These are phyloP conservation scores for Scolopax mira DNA, from an alignment of 2,113 vertebrate species.

Conservation along the genomic window DNA sequence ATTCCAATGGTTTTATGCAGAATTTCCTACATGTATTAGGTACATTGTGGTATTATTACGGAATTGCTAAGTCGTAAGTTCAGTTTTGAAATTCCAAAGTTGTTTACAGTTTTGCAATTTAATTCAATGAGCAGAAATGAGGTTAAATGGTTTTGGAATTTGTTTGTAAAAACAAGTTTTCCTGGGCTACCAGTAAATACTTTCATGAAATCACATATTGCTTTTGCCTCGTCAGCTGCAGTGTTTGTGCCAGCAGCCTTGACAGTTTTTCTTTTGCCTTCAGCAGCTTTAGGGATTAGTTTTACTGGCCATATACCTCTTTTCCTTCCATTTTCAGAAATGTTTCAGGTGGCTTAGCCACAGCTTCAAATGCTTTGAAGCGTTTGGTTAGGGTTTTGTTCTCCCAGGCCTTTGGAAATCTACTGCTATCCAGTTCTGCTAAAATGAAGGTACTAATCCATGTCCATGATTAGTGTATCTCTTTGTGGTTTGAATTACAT, in stretches of 20 bases:
- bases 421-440: neutral
- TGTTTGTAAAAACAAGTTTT: neutral
- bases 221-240: neutral
- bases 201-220: neutral
- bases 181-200: neutral
- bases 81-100: neutral
- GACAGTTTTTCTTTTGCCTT: neutral
- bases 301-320: neutral
- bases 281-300: neutral
- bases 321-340: neutral
- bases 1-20: neutral
- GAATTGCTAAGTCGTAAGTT: neutral
- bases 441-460: neutral
- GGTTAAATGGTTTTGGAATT: neutral
- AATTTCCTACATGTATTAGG: neutral
- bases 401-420: neutral
- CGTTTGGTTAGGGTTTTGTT: neutral
- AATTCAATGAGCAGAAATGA: neutral
- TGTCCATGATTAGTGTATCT: neutral
- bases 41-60: neutral
- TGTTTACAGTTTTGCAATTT: neutral
- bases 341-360: neutral
- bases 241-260: neutral
- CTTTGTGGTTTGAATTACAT: neutral
- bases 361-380: neutral